Conservation (phyloP, 2,888 invertebrate genomes). For the Trachelus tabidus region DNA sequence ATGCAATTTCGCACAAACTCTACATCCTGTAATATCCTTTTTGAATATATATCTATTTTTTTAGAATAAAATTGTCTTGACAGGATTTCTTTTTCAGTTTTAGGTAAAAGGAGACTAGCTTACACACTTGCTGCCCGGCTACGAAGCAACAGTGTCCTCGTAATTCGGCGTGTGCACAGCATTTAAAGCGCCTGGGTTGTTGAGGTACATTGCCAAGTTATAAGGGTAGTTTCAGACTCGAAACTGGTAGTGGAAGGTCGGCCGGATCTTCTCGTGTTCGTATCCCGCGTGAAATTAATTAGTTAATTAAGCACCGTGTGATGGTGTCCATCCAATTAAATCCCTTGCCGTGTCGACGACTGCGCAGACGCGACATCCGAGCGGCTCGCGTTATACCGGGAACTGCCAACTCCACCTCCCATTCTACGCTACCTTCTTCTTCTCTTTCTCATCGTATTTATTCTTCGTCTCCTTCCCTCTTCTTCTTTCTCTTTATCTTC, state of each 20-base stretch:
- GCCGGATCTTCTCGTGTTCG: conserved; percentile 44
- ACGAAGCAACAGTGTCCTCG: neutral
- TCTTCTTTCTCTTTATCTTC: conserved; percentile 10
- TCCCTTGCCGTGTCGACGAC: conserved; percentile 44
- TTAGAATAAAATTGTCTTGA: neutral
- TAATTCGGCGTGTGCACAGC: neutral
- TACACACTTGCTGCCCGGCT: neutral
- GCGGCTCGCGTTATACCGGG: conserved; percentile 41
- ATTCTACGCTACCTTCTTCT: conserved; percentile 9
- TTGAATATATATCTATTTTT: neutral
- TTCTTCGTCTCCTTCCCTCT: neutral
- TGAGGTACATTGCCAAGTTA: neutral
- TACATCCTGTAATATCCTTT: neutral
- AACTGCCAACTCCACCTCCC: conserved; percentile 26
- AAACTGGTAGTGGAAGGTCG: conserved; percentile 1
- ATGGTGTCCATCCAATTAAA: conserved; percentile 63
- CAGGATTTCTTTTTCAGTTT: neutral
- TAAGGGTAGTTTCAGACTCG: conserved; percentile 1
- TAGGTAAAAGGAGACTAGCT: neutral
- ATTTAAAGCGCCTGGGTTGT: neutral
- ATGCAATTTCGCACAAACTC: conserved; percentile 43
- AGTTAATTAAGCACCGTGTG: conserved; percentile 61
- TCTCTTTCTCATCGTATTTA: neutral
- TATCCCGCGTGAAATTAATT: conserved; percentile 61
- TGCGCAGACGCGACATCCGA: conserved; percentile 49